Evolutionary conservation across 2,888 invertebrate species (phyloP).

Genomic region (Synergus gifuensis): DNA sequence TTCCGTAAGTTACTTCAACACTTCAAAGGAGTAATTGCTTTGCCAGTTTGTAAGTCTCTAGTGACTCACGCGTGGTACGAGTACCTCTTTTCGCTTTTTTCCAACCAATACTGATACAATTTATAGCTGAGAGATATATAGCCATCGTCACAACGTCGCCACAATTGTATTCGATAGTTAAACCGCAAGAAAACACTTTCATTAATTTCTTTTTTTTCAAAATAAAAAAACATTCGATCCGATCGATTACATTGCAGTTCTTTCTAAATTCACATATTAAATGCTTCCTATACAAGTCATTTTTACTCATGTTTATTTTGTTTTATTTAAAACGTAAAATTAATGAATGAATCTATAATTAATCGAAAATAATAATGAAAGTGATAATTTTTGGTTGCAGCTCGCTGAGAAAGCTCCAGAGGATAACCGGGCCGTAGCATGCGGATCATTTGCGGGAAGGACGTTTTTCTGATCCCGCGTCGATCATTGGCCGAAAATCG

Average conservation of each 20-base stretch:
- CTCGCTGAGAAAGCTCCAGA: constrained; percentile 68
- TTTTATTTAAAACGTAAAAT: too few species aligned
- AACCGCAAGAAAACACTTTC: constrained; percentile 27
- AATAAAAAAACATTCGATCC: not conserved
- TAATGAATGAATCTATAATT: too few species aligned
- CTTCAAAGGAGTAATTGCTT: constrained; percentile 23
- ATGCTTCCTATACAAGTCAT: not conserved
- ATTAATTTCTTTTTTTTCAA: not conserved
- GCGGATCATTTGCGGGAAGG: constrained; percentile 69
- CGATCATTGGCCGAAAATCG: constrained; percentile 66
- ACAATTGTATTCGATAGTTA: constrained; percentile 7
- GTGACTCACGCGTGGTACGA: constrained; percentile 2
- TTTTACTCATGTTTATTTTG: too few species aligned
- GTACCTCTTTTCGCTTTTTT: constrained; percentile 32
- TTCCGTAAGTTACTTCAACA: not conserved
- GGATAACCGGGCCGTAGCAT: constrained; percentile 72
- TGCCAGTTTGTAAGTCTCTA: not conserved
- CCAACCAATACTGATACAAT: constrained; percentile 18
- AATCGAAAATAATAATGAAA: not conserved
- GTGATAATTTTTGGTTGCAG: constrained; percentile 55
- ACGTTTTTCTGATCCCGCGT: constrained; percentile 69
- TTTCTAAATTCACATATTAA: not conserved
- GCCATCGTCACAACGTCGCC: constrained; percentile 6
- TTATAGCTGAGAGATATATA: constrained; percentile 24
- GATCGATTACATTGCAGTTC: not conserved